Percentiles rank a stretch among this genome's conserved stretches.
Evolutionary conservation across 2,797 vertebrate genomes (phyloP).

Genomic region (Ibycter americanus): DNA sequence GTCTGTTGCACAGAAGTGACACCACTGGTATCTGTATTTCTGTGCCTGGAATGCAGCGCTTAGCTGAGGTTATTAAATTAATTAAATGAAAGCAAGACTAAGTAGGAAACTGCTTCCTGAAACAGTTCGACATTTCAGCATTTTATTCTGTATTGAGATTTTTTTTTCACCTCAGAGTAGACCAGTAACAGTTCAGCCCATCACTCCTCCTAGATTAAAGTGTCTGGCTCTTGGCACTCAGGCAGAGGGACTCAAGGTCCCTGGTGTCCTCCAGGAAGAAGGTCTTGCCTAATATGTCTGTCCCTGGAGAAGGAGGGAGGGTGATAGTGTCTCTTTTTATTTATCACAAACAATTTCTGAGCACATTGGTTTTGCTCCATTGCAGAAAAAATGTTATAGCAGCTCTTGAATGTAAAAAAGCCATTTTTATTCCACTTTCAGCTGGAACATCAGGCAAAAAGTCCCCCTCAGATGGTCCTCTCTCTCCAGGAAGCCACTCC

Average conservation of each 20-base stretch:
- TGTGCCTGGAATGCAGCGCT: not conserved
- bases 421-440: constrained; percentile 22
- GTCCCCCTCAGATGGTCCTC: constrained; percentile 64
- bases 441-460: constrained; percentile 75
- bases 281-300: not conserved
- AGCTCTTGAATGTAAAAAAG: not conserved
- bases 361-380: not conserved
- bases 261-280: not conserved
- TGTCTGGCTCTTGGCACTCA: not conserved
- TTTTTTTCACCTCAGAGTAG: not conserved
- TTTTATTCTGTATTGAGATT: not conserved
- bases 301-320: not conserved
- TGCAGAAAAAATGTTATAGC: not conserved
- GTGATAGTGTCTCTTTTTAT: not conserved
- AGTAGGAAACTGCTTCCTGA: not conserved
- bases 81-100: not conserved
- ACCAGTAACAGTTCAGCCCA: not conserved
- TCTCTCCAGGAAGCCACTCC: constrained; percentile 63
- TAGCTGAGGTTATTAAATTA: not conserved
- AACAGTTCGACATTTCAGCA: not conserved
- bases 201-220: not conserved
- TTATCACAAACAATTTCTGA: not conserved
- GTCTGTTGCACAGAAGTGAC: not conserved
- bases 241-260: not conserved
- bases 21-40: not conserved